Conservation (phyloP, 2,797 vertebrate species). For the Scarus forsteni region DNA sequence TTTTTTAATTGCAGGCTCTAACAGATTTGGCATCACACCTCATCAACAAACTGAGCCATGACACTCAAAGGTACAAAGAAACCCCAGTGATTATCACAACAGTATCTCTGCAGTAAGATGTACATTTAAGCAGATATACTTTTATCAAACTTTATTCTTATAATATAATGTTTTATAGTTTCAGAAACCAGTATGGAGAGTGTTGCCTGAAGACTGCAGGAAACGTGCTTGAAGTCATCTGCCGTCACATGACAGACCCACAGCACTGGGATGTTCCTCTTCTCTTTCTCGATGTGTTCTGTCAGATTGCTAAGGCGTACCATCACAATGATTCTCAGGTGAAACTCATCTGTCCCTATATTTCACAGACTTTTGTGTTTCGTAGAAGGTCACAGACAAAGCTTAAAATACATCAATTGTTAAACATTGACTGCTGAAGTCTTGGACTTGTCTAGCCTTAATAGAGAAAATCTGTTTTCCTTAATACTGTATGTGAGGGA, state of each 20-base stretch:
- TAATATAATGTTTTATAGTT: slow-evolving; percentile 15
- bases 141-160: background rate
- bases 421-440: background rate
- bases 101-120: background rate
- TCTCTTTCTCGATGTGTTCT: slow-evolving; percentile 37
- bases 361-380: background rate
- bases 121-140: background rate
- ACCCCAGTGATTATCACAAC: background rate
- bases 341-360: background rate
- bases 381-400: background rate
- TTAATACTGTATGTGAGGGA: no score
- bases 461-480: background rate
- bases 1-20: slow-evolving; percentile 21
- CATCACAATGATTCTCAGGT: slow-evolving; percentile 34
- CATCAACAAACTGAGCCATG: background rate
- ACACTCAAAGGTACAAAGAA: slow-evolving; percentile 20
- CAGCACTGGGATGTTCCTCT: background rate
- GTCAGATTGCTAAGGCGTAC: slow-evolving; percentile 26
- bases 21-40: background rate
- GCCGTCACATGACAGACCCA: slow-evolving; percentile 3
- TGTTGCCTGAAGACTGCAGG: slow-evolving; percentile 50
- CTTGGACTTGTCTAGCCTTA: background rate
- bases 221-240: slow-evolving; percentile 25
- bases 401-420: background rate
- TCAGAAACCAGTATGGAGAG: slow-evolving; percentile 30